Evolutionary conservation across 2,888 invertebrate genomes (phyloP).

Genomic region (Sinelater perroti): DNA sequence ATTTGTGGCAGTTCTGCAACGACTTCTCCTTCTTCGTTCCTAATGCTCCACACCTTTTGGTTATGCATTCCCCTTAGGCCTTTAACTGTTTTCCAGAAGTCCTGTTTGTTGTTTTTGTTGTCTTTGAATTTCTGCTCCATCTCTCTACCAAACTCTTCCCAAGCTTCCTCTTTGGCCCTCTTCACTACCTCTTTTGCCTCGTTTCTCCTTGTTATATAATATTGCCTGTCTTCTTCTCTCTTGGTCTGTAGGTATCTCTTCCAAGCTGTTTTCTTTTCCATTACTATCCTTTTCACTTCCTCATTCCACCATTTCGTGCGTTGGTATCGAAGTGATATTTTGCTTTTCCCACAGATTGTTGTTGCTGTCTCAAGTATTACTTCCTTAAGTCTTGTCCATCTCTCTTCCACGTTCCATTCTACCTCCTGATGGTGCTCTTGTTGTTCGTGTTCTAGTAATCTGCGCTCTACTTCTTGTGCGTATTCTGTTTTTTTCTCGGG

Average conservation of each 20-base stretch:
- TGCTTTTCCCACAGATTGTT: not conserved
- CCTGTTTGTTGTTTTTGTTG: no score
- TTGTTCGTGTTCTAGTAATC: not conserved
- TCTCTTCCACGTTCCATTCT: not conserved
- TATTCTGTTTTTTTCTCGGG: not conserved
- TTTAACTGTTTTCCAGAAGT: slow-evolving; percentile 1
- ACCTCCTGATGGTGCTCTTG: no score
- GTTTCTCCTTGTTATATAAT: not conserved
- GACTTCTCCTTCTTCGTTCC: not conserved
- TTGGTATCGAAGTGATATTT: not conserved
- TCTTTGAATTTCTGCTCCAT: not conserved
- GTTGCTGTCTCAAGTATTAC: not conserved
- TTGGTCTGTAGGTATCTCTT: not conserved
- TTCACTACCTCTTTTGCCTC: slow-evolving; percentile 10
- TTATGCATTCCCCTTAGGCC: not conserved
- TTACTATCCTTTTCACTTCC: slow-evolving; percentile 1
- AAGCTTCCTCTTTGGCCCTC: not conserved
- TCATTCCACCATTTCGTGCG: slow-evolving; percentile 4
- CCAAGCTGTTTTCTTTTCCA: not conserved
- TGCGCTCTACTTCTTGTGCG: no score
- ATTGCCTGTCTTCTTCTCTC: not conserved
- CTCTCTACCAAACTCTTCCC: slow-evolving; percentile 4
- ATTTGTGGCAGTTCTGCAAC: not conserved
- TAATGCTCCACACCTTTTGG: not conserved
- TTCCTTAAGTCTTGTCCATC: not conserved